Evolutionary conservation across 2,888 invertebrate species (phyloP), one percentile per base, ranked within the genome.

Genomic region (Nomada fabriciana): DNA sequence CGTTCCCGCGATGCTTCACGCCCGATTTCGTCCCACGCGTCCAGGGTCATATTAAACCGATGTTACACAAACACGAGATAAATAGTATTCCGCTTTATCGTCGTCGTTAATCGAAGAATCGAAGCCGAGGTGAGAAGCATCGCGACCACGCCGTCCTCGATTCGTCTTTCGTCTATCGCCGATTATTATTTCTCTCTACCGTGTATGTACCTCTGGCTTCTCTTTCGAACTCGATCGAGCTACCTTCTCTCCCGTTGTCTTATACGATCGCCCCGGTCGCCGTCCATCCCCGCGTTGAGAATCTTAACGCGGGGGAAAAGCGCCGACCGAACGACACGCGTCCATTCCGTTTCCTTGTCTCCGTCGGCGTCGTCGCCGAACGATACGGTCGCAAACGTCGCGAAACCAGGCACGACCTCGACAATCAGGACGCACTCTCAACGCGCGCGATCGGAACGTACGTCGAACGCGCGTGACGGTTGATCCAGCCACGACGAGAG

Each of bases 361-460:
- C 36, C 59, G 50, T 50, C 29, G n/a, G 23, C 72, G 25, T 64
- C 73, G 43, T 67, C 67, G 68, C 29, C 76, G 50, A 20, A 42
- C 13, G 23, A 15, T 15, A 15, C 55, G 55, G 36, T 74, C 61
- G 53, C 67, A 29, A 23, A 15, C 23, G 15, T 29, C 67, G 52
- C 53, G 60, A n/a, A 36, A 53, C 7, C 25, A 52, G 57, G 53
- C 64, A 53, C 59, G 61, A 74, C 55, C 60, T 61, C 61, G 59
- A 78, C 74, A 63, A 80, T 70, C 53, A 52, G 63, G 68, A 67
- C 74, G 80, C 80, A 71, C 67, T 80, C 71, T 80, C 71, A 7
- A 67, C 80, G 71, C 50, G 70, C 50, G 20, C 47, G 57, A 72
- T 57, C 53, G 71, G 67, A 36, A 13, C 13, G 42, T 55, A 59